phyloP scores from a whole-genome alignment of 2,888 invertebrate species.

The Hypsopygia costalis region DNA sequence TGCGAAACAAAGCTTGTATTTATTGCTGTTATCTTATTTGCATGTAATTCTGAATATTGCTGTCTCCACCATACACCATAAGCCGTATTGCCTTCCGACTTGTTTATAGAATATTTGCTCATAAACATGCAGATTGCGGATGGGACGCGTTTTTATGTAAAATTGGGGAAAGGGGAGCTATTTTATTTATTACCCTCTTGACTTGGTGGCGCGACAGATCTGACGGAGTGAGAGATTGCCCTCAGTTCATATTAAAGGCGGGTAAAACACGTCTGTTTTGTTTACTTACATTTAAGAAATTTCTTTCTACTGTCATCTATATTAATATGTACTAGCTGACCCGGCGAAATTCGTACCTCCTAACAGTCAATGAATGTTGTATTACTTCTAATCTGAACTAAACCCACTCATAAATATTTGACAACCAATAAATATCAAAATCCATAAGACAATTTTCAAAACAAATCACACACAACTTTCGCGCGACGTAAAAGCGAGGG shows the following conservation, averaged over 20 bases:
- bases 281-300: not conserved
- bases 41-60: constrained; percentile 75
- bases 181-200: constrained; percentile 79
- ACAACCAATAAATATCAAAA: too few relatives aligned
- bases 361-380: too few relatives aligned
- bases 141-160: constrained; percentile 77
- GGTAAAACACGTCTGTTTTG: not conserved
- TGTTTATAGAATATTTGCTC: constrained; percentile 79
- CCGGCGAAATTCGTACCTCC: too few relatives aligned
- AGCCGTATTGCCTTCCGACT: constrained; percentile 51
- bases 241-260: constrained; percentile 36
- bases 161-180: constrained; percentile 70
- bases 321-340: too few relatives aligned
- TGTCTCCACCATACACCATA: constrained; percentile 50
- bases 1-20: constrained; percentile 55
- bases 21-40: constrained; percentile 76
- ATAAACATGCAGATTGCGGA: constrained; percentile 80
- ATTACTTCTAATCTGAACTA: too few relatives aligned
- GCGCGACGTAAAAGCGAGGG: too few relatives aligned
- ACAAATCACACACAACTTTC: too few relatives aligned
- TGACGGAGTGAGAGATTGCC: constrained; percentile 54
- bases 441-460: too few relatives aligned
- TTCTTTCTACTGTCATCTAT: too few relatives aligned
- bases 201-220: constrained; percentile 57
- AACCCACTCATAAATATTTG: too few relatives aligned